Base-by-base conservation (phyloP, 2,113 vertebrate genomes). In the Paracanthobrama guichenoti region DNA sequence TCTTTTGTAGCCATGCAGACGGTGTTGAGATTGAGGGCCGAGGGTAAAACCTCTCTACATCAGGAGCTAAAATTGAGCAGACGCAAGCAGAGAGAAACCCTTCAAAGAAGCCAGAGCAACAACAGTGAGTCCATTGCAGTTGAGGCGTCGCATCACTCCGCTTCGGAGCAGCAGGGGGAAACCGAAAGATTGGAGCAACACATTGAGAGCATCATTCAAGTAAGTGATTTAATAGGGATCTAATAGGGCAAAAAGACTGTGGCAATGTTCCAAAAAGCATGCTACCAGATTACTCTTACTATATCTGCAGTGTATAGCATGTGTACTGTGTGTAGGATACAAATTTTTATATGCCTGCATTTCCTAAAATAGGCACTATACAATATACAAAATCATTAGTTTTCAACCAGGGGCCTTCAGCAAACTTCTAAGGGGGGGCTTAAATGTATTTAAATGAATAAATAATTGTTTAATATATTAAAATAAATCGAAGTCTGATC, bases 171-270 rank as follows among this genome's bases (percentile, higher is more conserved):
- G 6, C 91, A 92, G n/a, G 13, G 64, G 82, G 93, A 94, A 81
- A 90, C 79, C 14, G 90, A 92, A 14, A 92, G 76, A 60, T 92
- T 94, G 73, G 91, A 86, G n/a, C 89, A 92, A 85, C 91, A 95
- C 55, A 76, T 90, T 2, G 92, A 94, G 82, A 94, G 93, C 86
- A 94, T 95, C 87, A 94, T 95, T 48, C 92, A 94, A 90, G 94
- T 94, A 72, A 80, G 77, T 66, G 10, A 24, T 3, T 55, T 3
- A 55, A 20, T 4, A 13, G 5, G 53, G 14, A 14, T 48, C 46
- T 48, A 31, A 31, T 28, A 18, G 62, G 13, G 6, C 14, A 31
- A 64, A 64, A 14, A 26, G 60, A 46, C 11, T 12, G 44, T 46
- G 46, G 62, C 28, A 64, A 14, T 26, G 11, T 62, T 62, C 24